phyloP scores from a whole-genome alignment of 64 coral and sea anemone species.

The Montipora foliosa region DNA sequence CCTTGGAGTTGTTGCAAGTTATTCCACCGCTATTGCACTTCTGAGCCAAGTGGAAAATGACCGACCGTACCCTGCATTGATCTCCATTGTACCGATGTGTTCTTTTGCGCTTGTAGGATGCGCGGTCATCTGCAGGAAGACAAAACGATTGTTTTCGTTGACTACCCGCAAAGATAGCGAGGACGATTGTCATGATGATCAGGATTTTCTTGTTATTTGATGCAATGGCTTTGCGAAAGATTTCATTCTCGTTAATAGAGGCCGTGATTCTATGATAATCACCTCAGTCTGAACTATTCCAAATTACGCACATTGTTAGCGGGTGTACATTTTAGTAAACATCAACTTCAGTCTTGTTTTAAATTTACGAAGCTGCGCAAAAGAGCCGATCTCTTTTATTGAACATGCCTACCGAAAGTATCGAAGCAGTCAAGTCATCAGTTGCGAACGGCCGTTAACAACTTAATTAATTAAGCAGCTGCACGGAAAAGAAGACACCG shows the following conservation, averaged over 20 bases:
- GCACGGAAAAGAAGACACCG: no score
- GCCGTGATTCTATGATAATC: no score
- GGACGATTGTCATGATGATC: neutral
- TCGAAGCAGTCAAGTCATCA: no score
- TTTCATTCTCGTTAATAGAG: no score
- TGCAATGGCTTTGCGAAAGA: neutral
- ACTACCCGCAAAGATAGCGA: slow-evolving; percentile 10
- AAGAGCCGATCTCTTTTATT: no score
- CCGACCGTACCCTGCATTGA: slow-evolving; percentile 82
- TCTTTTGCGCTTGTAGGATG: slow-evolving; percentile 81
- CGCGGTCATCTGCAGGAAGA: slow-evolving; percentile 80
- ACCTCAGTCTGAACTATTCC: neutral
- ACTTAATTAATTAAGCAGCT: no score
- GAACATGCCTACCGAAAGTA: no score
- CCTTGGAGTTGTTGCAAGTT: slow-evolving; percentile 80
- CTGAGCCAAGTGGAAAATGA: slow-evolving; percentile 90
- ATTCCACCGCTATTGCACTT: slow-evolving; percentile 79
- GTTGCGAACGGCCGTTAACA: no score
- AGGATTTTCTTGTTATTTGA: slow-evolving; percentile 18
- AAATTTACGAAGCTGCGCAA: no score
- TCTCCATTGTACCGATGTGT: slow-evolving; percentile 91
- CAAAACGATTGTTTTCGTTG: slow-evolving; percentile 91
- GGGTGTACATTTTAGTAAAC: no score
- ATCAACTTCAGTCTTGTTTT: no score
- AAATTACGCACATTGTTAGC: no score